Evolutionary conservation across 2,113 vertebrate species (phyloP).

Genomic region (Salvelinus sp.): DNA sequence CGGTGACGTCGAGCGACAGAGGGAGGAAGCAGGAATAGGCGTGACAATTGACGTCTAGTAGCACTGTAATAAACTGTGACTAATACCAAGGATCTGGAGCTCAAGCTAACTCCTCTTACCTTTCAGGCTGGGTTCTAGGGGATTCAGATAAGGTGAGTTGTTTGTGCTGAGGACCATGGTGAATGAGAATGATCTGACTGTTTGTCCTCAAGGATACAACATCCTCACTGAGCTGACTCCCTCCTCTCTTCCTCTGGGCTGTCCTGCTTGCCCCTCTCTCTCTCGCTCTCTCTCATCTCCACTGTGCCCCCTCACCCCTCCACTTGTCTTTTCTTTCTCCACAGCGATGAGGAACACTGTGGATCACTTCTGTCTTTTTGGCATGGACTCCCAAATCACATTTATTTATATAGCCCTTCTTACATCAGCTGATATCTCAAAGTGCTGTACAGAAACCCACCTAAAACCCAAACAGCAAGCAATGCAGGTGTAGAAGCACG

Average conservation of each 20-base stretch:
- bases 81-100: no score
- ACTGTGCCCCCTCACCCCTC: background rate
- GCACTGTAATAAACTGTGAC: background rate
- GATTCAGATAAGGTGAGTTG: conserved; percentile 63
- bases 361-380: background rate
- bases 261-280: background rate
- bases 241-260: background rate
- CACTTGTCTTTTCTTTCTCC: background rate
- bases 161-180: conserved; percentile 9
- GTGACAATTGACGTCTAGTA: background rate
- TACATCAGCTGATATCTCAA: no score
- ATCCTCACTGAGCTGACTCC: conserved; percentile 7
- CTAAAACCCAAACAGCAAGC: no score
- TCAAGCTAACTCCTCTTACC: conserved; percentile 37
- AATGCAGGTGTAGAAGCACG: no score
- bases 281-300: no score
- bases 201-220: conserved; percentile 29
- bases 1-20: no score
- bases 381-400: no score
- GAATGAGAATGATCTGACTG: conserved; percentile 7
- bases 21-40: no score
- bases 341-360: background rate
- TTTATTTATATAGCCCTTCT: no score
- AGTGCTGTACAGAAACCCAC: no score
- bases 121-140: conserved; percentile 68